Evolutionary conservation across 2,797 vertebrate species (phyloP).

Genomic region (Labroides dimidiatus): DNA sequence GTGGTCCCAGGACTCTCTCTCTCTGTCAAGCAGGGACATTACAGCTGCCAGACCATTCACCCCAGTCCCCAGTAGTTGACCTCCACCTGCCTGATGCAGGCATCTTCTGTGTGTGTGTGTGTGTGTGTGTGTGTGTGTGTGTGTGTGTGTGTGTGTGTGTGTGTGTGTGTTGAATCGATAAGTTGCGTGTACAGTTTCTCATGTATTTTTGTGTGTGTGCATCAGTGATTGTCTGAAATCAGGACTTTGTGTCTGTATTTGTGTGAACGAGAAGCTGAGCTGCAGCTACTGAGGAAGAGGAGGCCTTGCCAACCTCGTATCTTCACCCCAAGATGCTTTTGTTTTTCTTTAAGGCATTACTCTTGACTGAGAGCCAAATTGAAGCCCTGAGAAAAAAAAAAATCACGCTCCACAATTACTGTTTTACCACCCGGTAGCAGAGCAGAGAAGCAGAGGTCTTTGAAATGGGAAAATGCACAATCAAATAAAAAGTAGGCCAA

Average conservation of each 20-base stretch:
- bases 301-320: slow-evolving; percentile 68
- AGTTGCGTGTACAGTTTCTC: slow-evolving; percentile 35
- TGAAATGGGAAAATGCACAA: slow-evolving; percentile 75
- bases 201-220: slow-evolving; percentile 38
- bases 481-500: slow-evolving; percentile 82
- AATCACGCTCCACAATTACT: slow-evolving; percentile 72
- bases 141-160: slow-evolving; percentile 38
- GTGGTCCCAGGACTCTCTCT: slow-evolving; percentile 63
- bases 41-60: slow-evolving; percentile 79
- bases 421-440: slow-evolving; percentile 68
- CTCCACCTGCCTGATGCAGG: slow-evolving; percentile 59
- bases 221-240: slow-evolving; percentile 21
- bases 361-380: slow-evolving; percentile 77
- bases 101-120: slow-evolving; percentile 40
- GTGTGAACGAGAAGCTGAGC: slow-evolving; percentile 26
- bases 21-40: slow-evolving; percentile 66
- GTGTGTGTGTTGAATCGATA: slow-evolving; percentile 23
- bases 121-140: slow-evolving; percentile 43
- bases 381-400: slow-evolving; percentile 74
- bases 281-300: slow-evolving; percentile 45
- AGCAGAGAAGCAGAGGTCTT: slow-evolving; percentile 59
- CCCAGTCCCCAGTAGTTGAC: slow-evolving; percentile 70
- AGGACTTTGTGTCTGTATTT: slow-evolving; percentile 18
- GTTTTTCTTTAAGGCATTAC: slow-evolving; percentile 61
- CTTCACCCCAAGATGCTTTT: slow-evolving; percentile 66